phyloP scores from a whole-genome alignment of 2,113 vertebrate genomes.

The Noturus placidus region DNA sequence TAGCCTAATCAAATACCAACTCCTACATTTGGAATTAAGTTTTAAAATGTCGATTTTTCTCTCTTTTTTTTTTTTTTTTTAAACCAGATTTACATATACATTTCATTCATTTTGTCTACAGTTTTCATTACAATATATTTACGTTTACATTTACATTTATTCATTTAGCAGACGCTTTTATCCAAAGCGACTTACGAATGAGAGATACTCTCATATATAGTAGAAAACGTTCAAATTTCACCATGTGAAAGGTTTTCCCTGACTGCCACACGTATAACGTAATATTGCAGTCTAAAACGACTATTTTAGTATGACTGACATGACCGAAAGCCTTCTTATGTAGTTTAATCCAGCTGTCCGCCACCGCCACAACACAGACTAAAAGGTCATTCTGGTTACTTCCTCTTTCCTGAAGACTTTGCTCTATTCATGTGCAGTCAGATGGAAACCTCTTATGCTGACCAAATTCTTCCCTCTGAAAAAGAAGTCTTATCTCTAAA shows the following conservation, averaged over 20 bases:
- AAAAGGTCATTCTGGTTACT: background rate
- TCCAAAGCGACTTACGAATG: too few relatives aligned
- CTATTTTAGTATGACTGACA: background rate
- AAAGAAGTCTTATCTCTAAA: background rate
- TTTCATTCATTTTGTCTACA: background rate
- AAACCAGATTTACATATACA: background rate
- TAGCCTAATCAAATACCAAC: background rate
- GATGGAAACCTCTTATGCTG: background rate
- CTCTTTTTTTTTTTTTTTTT: background rate
- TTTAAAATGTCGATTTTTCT: background rate
- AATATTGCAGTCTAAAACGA: background rate
- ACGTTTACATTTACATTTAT: too few relatives aligned
- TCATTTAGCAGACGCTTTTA: too few relatives aligned
- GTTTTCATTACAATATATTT: background rate
- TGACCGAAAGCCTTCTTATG: background rate
- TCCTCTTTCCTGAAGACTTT: background rate
- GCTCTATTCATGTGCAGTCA: slow-evolving; percentile 7
- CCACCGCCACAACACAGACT: too few relatives aligned
- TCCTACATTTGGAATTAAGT: background rate
- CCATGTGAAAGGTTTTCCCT: background rate
- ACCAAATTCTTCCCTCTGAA: background rate
- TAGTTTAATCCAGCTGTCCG: background rate
- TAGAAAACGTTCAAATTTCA: background rate
- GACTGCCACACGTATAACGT: background rate
- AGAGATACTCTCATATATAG: too few relatives aligned